Percentiles rank a stretch among this genome's conserved stretches.
Evolutionary conservation across 2,113 vertebrate species (phyloP).

Genomic region (Bucco capensis): DNA sequence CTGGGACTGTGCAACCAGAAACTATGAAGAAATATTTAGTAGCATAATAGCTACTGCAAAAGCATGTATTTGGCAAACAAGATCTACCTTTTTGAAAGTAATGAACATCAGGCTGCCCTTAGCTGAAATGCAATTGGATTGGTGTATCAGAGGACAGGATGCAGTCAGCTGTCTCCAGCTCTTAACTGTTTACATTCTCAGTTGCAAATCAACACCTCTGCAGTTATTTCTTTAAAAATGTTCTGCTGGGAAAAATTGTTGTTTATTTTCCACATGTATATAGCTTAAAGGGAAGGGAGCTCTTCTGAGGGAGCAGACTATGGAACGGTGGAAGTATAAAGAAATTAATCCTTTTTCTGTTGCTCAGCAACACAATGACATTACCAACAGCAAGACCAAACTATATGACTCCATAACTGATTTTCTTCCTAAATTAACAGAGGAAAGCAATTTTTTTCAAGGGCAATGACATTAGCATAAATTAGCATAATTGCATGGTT

Average conservation of each 20-base stretch:
- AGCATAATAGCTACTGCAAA: background rate
- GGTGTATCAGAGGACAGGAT: background rate
- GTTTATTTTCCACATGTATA: background rate
- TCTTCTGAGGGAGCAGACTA: background rate
- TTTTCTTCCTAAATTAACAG: background rate
- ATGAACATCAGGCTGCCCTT: conserved; percentile 6
- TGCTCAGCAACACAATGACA: background rate
- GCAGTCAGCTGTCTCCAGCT: background rate
- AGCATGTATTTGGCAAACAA: background rate
- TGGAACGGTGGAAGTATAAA: background rate
- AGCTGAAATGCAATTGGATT: conserved; percentile 14
- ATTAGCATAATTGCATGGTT: background rate
- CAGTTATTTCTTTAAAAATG: background rate
- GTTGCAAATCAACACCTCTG: background rate
- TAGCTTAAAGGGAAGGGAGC: background rate
- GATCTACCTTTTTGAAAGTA: background rate
- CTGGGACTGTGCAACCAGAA: background rate
- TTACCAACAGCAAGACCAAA: background rate
- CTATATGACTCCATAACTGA: background rate
- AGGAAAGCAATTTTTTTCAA: background rate
- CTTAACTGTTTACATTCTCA: background rate
- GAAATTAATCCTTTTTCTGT: background rate
- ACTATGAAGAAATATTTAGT: background rate
- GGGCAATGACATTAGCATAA: background rate
- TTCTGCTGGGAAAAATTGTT: background rate